Evolutionary conservation across 1,140 invertebrate genomes (phyloP), one percentile per base, ranked within the genome.

Genomic region (Cyclargus thomasi): DNA sequence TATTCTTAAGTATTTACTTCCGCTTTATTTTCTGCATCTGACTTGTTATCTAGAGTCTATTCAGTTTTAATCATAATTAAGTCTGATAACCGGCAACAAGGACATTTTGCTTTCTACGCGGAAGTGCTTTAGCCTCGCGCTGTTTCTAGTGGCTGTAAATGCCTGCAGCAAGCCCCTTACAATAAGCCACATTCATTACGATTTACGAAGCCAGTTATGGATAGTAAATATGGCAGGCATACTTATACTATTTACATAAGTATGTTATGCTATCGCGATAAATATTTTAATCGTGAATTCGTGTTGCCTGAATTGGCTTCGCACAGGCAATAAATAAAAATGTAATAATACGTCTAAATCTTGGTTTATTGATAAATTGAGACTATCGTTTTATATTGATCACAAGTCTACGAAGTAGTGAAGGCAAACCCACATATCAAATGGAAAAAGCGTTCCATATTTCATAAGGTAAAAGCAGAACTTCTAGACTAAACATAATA

Each of bases 71-170:
- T 59, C 55, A 59, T 59, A 59, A 22, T 59, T 59, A 21, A 59
- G 55, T 18, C 20, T 59, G 20, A 59, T 20, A 20, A 59, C 55
- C 18, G 18, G 8, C 55, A 59, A 59, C 55, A 59, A 59, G 55
- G 55, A 59, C 55, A 20, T 59, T 47, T 59, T 59, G 55, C 55
- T 59, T 59, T 59, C 55, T 59, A 59, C 21, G 55, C 55, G 55
- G 55, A 59, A 59, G 55, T 20, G 18, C 6, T 55, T 8, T 47
- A 47, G 55, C 55, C 55, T 20, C 21, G 55, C 14, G 55, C 55
- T 10, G 55, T 59, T 59, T 59, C 39, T 47, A 47, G 10, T 47
- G 14, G 39, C 3, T 47, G 39, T 47, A 14, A 16, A 4, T 47
- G 39, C 39, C 11, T 8, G 2, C 39, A 14, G 39, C 39, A 47